Percentiles rank a stretch among this genome's conserved stretches.
These are phyloP conservation scores for Colius striatus DNA, from an alignment of 2,113 vertebrate genomes.

Conservation along the genomic window DNA sequence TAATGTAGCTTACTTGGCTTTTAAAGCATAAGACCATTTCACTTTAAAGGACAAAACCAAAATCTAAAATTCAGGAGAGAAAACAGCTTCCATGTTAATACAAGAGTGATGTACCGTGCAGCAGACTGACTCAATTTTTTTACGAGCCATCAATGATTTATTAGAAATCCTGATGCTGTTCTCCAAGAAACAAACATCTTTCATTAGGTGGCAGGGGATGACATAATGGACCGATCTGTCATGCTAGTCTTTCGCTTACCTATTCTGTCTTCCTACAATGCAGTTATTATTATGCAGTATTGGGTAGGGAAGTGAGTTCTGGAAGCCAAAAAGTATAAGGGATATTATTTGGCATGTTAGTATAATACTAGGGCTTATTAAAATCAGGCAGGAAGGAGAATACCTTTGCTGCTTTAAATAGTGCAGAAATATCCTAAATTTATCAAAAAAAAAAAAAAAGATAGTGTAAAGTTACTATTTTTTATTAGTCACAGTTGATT, in stretches of 20 bases:
- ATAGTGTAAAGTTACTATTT: neutral
- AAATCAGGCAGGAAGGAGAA: neutral
- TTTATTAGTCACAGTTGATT: slow-evolving; percentile 40
- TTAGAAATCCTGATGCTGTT: slow-evolving; percentile 17
- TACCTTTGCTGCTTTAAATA: slow-evolving; percentile 1
- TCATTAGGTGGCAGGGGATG: neutral
- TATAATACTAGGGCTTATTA: neutral
- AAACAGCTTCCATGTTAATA: neutral
- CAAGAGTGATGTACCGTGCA: neutral
- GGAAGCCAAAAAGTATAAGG: neutral
- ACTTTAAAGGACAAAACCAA: slow-evolving; percentile 34
- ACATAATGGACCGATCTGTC: neutral
- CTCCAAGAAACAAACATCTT: slow-evolving; percentile 12
- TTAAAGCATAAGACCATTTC: slow-evolving; percentile 20
- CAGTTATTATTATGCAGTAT: neutral
- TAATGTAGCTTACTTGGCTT: neutral
- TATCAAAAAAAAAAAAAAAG: neutral
- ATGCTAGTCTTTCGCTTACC: neutral
- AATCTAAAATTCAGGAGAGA: slow-evolving; percentile 8
- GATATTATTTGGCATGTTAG: neutral
- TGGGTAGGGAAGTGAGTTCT: neutral
- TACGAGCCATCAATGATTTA: slow-evolving; percentile 37
- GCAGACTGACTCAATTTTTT: slow-evolving; percentile 22
- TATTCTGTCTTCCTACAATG: neutral
- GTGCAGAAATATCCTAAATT: slow-evolving; percentile 17